Base-by-base conservation (phyloP, 1,140 invertebrate species). In the Ptiloglossa arizonensis region DNA sequence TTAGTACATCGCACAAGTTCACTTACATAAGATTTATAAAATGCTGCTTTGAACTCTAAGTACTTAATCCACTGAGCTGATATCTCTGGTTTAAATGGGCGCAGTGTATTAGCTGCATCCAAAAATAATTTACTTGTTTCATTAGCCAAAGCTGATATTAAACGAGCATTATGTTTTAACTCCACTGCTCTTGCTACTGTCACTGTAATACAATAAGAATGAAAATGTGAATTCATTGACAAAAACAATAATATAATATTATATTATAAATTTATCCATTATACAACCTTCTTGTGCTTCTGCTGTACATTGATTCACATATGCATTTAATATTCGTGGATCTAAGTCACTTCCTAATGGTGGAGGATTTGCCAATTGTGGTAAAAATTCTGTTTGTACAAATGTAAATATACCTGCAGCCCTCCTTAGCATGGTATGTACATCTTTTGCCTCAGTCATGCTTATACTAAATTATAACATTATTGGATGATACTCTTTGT, bases 111-210 rank as follows among this genome's bases (percentile, higher is more conserved):
- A 76, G 94, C 95, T 87, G 94, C 95, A 80, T 93, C 93, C 59
- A 93, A 87, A 88, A 95, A 96, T 81, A 95, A 88, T 86, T 94
- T 94, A 35, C 94, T 93, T 4, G 96, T 96, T 88, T 96, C 95
- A 89, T 94, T 94, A 17, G 95, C 94, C 50, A 96, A 88, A 29
- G 95, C 93, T 57, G 95, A 95, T 82, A 96, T 94, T 68, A 96
- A 90, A 70, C 90, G 93, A 15, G 94, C 83, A 78, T 94, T 94
- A 87, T 96, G 96, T 83, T 96, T 96, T 83, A 96, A 79, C 86
- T 96, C 95, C 29, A 96, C 94, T 13, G 96, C 96, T 91, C 95
- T 88, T 15, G 95, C 95, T 71, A 96, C 93, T 24, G 95, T 96
- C 6, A 96, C 95, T 95, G 85, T 66, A 92, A 92, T 54, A 71